Evolutionary conservation across 2,888 invertebrate species (phyloP), one percentile per base, ranked within the genome.

Genomic region (Leuctra nigra): DNA sequence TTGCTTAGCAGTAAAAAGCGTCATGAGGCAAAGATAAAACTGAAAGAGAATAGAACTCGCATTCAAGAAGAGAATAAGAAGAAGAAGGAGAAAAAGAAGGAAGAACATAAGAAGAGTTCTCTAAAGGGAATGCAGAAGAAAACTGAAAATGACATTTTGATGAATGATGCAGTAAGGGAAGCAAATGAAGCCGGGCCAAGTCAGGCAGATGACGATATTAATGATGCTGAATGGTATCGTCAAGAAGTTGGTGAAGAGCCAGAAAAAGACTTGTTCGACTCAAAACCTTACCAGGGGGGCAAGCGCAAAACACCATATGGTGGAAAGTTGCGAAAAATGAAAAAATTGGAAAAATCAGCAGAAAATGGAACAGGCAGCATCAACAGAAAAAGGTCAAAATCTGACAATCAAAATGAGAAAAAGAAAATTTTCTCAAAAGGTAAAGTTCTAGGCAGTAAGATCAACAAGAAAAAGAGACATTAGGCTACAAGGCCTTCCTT

Each of bases 211-310:
- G 77, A 77, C 1, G 87, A 87, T 20, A 70, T 71, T 55, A 84
- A 89, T 67, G 91, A 93, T 72, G 83, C 81, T 0, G 83, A 86
- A 61, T 93, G 93, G 74, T 94, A 88, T 70, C 77, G 84, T 62
- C 77, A 89, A 63, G 94, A 92, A 77, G 90, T 94, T 20, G 94
- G 94, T 29, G 84, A 85, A 64, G 90, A 89, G 67, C 94, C 93
- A 0, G 93, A 93, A 62, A 79, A 83, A 77, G 91, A 50, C 11
- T 9, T 50, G 50, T 50, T 50, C 35, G 50, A 50, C 22, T 14
- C 35, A 2, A 50, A 16, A 20, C 18, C 50, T 11, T 9, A 33
- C 20, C 35, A 20, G 2, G 50, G 50, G 9, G 50, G 33, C 2
- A 50, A 50, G 35, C 14, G 35, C 11, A 50, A 50, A 13, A n/a